Conservation (phyloP, 2,113 vertebrate species). For the Numenius arquata region DNA sequence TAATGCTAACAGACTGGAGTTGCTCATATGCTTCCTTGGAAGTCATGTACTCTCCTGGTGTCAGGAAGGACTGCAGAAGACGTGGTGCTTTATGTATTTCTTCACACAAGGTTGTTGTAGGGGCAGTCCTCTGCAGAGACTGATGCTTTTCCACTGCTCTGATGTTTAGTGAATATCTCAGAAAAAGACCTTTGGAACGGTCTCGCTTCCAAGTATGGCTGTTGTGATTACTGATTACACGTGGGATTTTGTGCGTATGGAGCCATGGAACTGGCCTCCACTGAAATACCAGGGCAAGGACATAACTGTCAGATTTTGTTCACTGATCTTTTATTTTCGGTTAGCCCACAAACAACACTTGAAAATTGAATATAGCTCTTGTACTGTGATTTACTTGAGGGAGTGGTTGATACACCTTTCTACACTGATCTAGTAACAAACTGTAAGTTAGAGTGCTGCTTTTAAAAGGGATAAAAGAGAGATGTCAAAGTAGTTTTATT, state of each 20-base stretch:
- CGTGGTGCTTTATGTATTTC: not conserved
- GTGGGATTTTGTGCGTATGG: not conserved
- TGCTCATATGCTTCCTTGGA: not conserved
- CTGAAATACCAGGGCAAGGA: not conserved
- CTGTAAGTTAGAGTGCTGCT: not conserved
- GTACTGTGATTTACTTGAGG: not conserved
- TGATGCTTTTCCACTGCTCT: not conserved
- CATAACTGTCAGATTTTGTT: not conserved
- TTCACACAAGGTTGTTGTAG: not conserved
- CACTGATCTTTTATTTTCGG: not conserved
- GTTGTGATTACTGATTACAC: not conserved
- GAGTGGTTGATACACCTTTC: not conserved
- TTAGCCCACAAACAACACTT: not conserved
- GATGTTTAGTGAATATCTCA: not conserved
- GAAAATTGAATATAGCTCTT: not conserved
- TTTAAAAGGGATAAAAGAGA: not conserved
- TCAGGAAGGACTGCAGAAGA: not conserved
- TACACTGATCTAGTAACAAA: not conserved
- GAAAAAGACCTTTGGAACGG: not conserved
- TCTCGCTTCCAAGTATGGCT: not conserved
- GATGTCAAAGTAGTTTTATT: not conserved
- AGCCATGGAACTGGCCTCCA: not conserved
- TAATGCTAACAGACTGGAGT: fast-evolving
- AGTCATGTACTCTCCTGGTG: not conserved
- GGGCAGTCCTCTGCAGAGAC: not conserved